Base-by-base conservation (phyloP, 2,797 vertebrate genomes). In the Xiphorhynchus erythropygius region DNA sequence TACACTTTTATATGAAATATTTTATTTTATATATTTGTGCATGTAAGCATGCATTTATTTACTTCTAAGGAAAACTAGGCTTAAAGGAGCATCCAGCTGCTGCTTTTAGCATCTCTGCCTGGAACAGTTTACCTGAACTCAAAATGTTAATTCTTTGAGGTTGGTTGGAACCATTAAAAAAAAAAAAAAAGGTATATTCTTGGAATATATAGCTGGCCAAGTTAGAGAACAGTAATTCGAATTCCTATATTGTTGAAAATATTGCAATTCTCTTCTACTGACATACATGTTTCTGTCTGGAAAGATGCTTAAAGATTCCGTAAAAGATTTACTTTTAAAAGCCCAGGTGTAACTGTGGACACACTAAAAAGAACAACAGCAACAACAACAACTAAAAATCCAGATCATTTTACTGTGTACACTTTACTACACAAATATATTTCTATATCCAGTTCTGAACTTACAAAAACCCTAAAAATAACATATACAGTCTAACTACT, bases 251-350 rank as follows among this genome's bases (percentile, higher is more conserved):
- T 69, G 39, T 33, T 52, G 55, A 80, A 95, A 88, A 84, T 7
- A 78, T 30, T 65, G 35, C 30, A 15, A n/a, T 80, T 77, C 32
- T 59, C 23, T 68, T 84, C 44, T 70, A 67, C 18, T 63, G 13
- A 15, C 44, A 41, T 19, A 30, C 3, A 2, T 75, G 19, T 62
- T 81, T 82, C 23, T 57, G 41, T 69, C 63, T 79, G 30, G 46
- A 91, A 79, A 65, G 13, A 10, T 59, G 27, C 30, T 82, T 76
- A 82, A 77, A 11, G 11, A 92, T 75, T 96, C 62, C 63, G 32
- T 60, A n/a, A 39, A 68, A 84, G 32, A 83, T 46, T 57, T 69
- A 30, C 37, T 64, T 93, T 77, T 35, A 42, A 79, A 86, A 91
- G 13, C 5, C 24, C 15, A 32, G 0, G 2, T 55, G 8, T 35